phyloP scores from a whole-genome alignment of 2,888 invertebrate species.

The Sinohyriopsis cumingii region DNA sequence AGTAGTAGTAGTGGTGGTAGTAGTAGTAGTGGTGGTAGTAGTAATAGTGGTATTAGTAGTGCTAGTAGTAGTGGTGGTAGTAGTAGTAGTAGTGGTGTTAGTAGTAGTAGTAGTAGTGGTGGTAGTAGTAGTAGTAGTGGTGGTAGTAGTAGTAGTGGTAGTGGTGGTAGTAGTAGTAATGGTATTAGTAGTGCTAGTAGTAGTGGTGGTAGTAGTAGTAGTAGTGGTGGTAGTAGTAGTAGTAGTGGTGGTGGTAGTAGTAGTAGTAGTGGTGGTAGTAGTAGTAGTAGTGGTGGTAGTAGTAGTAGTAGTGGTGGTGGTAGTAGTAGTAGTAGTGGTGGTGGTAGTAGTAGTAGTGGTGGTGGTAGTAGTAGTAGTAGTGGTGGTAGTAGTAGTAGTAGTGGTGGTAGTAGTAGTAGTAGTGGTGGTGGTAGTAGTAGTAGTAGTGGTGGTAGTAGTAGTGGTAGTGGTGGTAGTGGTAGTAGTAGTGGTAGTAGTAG shows the following conservation, averaged over 20 bases:
- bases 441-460: too few species aligned
- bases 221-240: too few species aligned
- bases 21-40: background rate
- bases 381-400: too few species aligned
- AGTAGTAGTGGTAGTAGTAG: background rate
- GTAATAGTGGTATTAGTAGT: conserved; percentile 1
- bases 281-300: too few species aligned
- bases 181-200: conserved; percentile 6
- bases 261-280: background rate
- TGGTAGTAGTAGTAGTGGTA: too few species aligned
- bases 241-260: background rate
- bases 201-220: background rate
- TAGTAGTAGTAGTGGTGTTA: background rate
- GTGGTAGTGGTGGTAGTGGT: background rate
- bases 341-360: too few species aligned
- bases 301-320: background rate
- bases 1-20: background rate
- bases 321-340: too few species aligned
- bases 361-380: too few species aligned
- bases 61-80: too few species aligned
- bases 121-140: background rate
- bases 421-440: too few species aligned
- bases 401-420: too few species aligned
- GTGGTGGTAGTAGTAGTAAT: background rate
- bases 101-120: too few species aligned